Evolutionary conservation across 1,140 invertebrate species (phyloP).

Genomic region (Caenorhabditis elegans): DNA sequence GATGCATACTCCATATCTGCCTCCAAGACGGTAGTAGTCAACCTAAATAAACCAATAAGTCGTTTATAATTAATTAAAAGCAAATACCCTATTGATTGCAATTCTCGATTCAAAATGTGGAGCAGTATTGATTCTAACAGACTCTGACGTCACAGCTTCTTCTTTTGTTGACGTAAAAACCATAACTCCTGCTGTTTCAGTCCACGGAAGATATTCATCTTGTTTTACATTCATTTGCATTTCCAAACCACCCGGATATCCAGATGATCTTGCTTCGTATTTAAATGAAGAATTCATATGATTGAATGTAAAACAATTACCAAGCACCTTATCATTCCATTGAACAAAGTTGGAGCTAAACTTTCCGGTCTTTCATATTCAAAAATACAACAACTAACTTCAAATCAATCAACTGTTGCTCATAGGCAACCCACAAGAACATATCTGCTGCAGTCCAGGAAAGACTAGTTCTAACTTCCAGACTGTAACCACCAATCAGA

Average conservation of each 20-base stretch:
- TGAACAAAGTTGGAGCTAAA: conserved; percentile 13
- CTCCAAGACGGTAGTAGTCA: not conserved
- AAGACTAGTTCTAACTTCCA: conserved; percentile 79
- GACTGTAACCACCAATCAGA: conserved; percentile 67
- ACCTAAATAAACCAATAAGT: not conserved
- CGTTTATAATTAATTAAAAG: not conserved
- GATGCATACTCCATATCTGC: not conserved
- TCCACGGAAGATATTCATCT: conserved; percentile 47
- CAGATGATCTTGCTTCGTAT: conserved; percentile 3
- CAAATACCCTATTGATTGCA: not conserved
- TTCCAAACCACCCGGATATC: conserved; percentile 24
- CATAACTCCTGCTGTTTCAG: conserved; percentile 37
- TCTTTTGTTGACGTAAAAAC: not conserved
- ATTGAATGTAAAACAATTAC: conserved; percentile 47
- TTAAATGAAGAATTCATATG: conserved; percentile 17
- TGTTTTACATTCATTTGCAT: conserved; percentile 39
- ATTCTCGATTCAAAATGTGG: conserved; percentile 15
- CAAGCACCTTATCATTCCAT: conserved; percentile 37
- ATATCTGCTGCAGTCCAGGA: conserved; percentile 70
- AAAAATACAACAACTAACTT: not conserved
- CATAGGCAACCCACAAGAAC: conserved; percentile 45
- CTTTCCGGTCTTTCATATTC: not conserved
- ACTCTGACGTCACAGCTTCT: conserved; percentile 1
- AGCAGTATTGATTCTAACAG: conserved; percentile 7
- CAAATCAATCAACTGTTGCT: conserved; percentile 33